phyloP scores from a whole-genome alignment of 2,888 invertebrate species.

The Deilephila elpenor region DNA sequence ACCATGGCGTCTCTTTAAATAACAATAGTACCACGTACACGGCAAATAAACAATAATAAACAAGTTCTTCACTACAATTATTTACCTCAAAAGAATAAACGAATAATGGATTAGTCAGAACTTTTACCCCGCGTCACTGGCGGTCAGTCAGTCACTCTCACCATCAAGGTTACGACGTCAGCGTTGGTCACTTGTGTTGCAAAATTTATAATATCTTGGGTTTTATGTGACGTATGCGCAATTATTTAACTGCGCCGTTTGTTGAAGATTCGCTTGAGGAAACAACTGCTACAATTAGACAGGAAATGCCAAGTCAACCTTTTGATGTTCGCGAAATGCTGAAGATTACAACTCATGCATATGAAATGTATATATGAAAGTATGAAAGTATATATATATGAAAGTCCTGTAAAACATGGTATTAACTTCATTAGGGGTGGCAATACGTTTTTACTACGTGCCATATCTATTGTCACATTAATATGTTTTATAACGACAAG shows the following conservation, averaged over 20 bases:
- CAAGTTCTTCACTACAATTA: background rate
- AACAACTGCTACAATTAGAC: background rate
- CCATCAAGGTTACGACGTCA: slow-evolving; percentile 15
- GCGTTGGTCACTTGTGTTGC: slow-evolving; percentile 5
- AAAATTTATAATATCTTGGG: slow-evolving; percentile 12
- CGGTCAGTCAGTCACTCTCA: slow-evolving; percentile 4
- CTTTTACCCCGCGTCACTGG: slow-evolving; percentile 21
- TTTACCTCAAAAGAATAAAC: background rate
- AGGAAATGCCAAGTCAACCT: background rate
- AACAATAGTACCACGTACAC: background rate
- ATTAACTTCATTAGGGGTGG: too few relatives aligned
- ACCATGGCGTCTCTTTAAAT: background rate
- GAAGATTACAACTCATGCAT: too few relatives aligned
- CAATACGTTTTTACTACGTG: too few relatives aligned
- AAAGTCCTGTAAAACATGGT: too few relatives aligned
- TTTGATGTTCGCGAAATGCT: too few relatives aligned
- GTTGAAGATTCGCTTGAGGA: background rate
- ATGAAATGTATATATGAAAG: too few relatives aligned
- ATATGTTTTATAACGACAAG: too few relatives aligned
- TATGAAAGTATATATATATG: too few relatives aligned
- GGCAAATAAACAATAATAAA: background rate
- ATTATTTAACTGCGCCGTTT: background rate
- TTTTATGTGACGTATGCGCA: background rate
- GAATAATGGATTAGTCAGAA: background rate
- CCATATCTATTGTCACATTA: too few relatives aligned